Percentiles rank a stretch among this genome's conserved stretches.
Evolutionary conservation across 2,888 invertebrate species (phyloP).

Genomic region (Creontiades dilutus): DNA sequence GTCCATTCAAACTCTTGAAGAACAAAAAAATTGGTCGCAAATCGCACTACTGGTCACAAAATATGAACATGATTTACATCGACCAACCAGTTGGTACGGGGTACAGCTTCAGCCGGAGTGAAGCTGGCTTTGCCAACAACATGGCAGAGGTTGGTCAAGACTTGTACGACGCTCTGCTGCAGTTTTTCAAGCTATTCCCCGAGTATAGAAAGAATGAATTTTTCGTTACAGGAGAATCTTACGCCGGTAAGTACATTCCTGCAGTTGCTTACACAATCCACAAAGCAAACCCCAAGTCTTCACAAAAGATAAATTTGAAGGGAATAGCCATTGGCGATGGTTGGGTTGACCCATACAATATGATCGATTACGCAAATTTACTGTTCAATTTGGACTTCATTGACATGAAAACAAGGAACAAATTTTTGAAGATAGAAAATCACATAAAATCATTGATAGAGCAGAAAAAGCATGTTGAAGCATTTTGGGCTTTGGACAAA

Average conservation of each 20-base stretch:
- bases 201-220: constrained; percentile 87
- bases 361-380: constrained; percentile 88
- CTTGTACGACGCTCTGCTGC: constrained; percentile 86
- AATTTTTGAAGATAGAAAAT: constrained; percentile 82
- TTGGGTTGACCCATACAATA: constrained; percentile 87
- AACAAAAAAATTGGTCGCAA: too few relatives aligned
- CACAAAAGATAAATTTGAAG: constrained; percentile 84
- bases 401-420: constrained; percentile 81
- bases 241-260: constrained; percentile 90
- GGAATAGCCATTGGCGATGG: constrained; percentile 90
- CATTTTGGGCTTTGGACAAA: constrained; percentile 86
- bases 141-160: constrained; percentile 90
- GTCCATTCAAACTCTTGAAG: too few relatives aligned
- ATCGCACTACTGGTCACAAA: constrained; percentile 91
- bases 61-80: constrained; percentile 90
- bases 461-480: constrained; percentile 83
- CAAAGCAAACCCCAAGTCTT: constrained; percentile 82
- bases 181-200: constrained; percentile 91
- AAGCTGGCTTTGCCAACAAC: constrained; percentile 87
- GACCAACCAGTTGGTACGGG: constrained; percentile 97
- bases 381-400: constrained; percentile 85
- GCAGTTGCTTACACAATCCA: constrained; percentile 87
- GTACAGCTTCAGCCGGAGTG: constrained; percentile 90
- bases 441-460: constrained; percentile 82
- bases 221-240: too few relatives aligned